phyloP scores from a whole-genome alignment of 2,113 vertebrate genomes.

The Muntiacus reevesi region DNA sequence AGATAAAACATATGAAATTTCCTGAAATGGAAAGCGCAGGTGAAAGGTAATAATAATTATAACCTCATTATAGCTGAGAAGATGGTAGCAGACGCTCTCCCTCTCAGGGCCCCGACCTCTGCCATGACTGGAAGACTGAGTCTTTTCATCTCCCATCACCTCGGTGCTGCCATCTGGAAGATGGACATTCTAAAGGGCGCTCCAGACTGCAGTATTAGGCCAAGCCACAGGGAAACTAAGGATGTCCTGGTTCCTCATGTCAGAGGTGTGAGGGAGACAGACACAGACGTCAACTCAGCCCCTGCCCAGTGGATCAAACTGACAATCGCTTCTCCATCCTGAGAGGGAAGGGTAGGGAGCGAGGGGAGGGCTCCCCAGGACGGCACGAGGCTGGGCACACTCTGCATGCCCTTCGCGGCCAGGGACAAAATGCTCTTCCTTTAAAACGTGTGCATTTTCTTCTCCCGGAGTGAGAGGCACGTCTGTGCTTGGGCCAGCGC shows the following conservation, averaged over 20 bases:
- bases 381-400: neutral
- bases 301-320: neutral
- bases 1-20: neutral
- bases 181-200: neutral
- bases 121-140: fast-evolving
- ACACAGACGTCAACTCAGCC: fast-evolving
- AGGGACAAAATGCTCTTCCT: neutral
- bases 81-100: neutral
- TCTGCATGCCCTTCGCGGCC: neutral
- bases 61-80: neutral
- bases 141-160: neutral
- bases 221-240: fast-evolving
- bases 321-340: neutral
- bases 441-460: neutral
- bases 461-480: neutral
- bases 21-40: neutral
- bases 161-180: neutral
- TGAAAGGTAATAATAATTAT: neutral
- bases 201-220: neutral
- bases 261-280: neutral
- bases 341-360: no score
- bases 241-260: neutral
- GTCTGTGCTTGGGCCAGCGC: fast-evolving
- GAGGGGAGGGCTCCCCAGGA: neutral
- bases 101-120: neutral